Conservation (phyloP, 2,797 vertebrate species). For the Urocyon cinereoargenteus region DNA sequence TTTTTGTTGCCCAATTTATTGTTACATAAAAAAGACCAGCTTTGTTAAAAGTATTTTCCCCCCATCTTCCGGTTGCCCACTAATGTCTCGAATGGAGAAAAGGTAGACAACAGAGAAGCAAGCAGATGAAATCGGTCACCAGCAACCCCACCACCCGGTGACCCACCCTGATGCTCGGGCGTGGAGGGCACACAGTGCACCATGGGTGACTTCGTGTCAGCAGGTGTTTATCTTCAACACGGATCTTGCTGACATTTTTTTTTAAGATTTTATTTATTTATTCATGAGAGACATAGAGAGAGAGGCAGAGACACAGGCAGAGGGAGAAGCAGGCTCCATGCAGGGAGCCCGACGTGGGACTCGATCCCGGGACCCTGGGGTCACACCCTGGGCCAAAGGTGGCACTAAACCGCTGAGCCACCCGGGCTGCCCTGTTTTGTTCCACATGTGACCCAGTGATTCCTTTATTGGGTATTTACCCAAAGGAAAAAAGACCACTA, state of each 20-base stretch:
- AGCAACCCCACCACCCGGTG: background rate
- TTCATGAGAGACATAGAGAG: background rate
- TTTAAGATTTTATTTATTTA: background rate
- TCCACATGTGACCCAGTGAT: background rate
- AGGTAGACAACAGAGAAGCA: background rate
- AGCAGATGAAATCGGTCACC: background rate
- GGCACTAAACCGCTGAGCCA: background rate
- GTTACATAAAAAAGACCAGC: background rate
- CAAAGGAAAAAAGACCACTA: background rate
- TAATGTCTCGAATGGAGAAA: background rate
- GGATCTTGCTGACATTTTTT: background rate
- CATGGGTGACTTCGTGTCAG: background rate
- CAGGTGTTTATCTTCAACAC: background rate
- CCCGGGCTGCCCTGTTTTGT: background rate
- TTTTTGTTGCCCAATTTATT: background rate
- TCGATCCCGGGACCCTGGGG: background rate
- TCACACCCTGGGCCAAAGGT: background rate
- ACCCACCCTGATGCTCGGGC: accelerated
- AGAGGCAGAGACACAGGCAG: background rate
- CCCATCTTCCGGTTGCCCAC: background rate
- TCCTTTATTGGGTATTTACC: background rate
- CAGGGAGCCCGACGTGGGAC: background rate
- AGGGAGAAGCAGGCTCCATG: background rate
- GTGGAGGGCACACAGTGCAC: accelerated
- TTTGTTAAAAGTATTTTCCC: background rate